These are phyloP conservation scores for Podabrus alpinus DNA, from an alignment of 2,888 invertebrate genomes.

Conservation along the genomic window DNA sequence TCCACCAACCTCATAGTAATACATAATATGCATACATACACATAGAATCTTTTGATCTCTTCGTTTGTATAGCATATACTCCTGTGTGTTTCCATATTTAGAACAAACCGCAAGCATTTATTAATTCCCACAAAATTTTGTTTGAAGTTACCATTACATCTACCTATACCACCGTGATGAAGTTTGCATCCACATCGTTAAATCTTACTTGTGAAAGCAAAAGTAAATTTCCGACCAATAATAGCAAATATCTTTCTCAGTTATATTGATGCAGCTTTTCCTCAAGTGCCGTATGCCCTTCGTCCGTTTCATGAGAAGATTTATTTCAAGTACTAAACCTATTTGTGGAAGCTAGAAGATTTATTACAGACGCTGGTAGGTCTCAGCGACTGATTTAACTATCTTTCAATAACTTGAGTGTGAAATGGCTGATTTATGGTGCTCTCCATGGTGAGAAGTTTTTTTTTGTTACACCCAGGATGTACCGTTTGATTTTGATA, in stretches of 20 bases:
- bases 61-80: neutral
- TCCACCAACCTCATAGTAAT: too few relatives aligned
- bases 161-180: neutral
- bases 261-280: neutral
- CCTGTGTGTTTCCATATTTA: neutral
- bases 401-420: neutral
- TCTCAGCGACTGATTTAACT: neutral
- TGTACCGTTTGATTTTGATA: neutral
- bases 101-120: neutral
- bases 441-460: neutral
- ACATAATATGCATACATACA: neutral
- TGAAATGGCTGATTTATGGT: neutral
- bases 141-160: neutral
- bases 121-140: neutral
- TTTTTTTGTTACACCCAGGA: neutral
- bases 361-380: neutral
- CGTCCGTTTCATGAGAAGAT: neutral
- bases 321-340: neutral
- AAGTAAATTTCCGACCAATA: neutral
- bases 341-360: neutral
- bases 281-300: neutral
- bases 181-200: neutral
- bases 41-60: neutral
- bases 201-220: neutral
- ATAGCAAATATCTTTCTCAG: neutral